Evolutionary conservation across 2,888 invertebrate genomes (phyloP), one percentile per base, ranked within the genome.

Genomic region (Nemotelus nigrinus): DNA sequence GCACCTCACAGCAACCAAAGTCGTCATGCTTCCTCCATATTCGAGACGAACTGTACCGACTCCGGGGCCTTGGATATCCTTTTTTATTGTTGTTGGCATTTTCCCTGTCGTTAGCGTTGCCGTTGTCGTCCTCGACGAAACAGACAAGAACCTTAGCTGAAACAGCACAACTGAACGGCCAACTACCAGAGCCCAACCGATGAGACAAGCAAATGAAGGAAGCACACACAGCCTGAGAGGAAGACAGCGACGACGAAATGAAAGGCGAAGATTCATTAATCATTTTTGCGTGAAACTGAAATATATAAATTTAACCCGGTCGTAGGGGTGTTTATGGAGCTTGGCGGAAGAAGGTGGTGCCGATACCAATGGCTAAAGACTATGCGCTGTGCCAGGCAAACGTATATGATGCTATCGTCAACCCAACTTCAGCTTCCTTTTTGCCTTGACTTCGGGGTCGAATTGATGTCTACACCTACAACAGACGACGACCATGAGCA

Each of bases 281-380:
- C 79, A 79, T 79, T 79, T 79, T 79, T 79, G 79, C 79, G 79
- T 79, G 79, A 79, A 79, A 79, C 79, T 79, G 79, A 79, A 79
- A 79, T 79, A 79, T 79, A 79, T 79, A 79, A 79, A 79, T 79
- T 79, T 79, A 79, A 79, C 79, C 78, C 79, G 60, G 76, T 77
- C 78, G 74, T 64, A 76, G 50, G 78, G 76, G 77, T 72, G 77
- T 75, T 76, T 70, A 77, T 77, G 71, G 10, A 43, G 25, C 25
- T 25, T 25, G 25, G 70, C 10, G 63, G 63, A 63, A 41, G 8
- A 25, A 53, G 68, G 68, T 50, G 68, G 68, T 50, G 48, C 50
- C n/a, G 48, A 43, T 58, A 44, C 57, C 44, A 58, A 10, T 57
- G 5, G 25, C n/a, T 25, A 25, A 10, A 10, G 25, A 48, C 50